Evolutionary conservation across 2,113 vertebrate species (phyloP).

Genomic region (Syngnathus typhle): DNA sequence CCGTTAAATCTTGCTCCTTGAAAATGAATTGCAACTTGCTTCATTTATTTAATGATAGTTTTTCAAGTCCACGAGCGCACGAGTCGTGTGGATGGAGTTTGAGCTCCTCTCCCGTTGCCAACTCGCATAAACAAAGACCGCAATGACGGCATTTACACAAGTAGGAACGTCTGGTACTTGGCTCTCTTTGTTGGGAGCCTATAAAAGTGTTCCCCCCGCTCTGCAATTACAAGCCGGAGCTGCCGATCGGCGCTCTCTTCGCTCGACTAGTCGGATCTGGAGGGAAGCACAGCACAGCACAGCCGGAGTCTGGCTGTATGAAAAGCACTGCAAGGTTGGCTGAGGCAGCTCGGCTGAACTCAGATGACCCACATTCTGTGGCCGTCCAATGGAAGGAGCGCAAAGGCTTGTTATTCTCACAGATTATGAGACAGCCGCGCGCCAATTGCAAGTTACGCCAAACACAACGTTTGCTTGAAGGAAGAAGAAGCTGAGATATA

Average conservation of each 20-base stretch:
- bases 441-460: conserved; percentile 33
- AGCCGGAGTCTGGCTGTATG: conserved; percentile 67
- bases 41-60: conserved; percentile 11
- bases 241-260: conserved; percentile 57
- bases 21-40: not conserved
- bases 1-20: not conserved
- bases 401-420: conserved; percentile 47
- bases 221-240: conserved; percentile 44
- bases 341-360: conserved; percentile 70
- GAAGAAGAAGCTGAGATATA: conserved; percentile 35
- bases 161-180: conserved; percentile 13
- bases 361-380: conserved; percentile 71
- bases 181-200: conserved; percentile 58
- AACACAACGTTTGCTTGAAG: conserved; percentile 34
- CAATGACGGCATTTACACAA: conserved; percentile 15
- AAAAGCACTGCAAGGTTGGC: conserved; percentile 72
- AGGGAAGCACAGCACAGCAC: conserved; percentile 36
- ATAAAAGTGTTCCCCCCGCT: conserved; percentile 59
- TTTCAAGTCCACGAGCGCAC: conserved; percentile 1
- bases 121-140: conserved; percentile 32
- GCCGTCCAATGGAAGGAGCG: conserved; percentile 52
- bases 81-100: conserved; percentile 21
- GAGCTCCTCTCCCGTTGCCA: conserved; percentile 33
- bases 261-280: conserved; percentile 63
- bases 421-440: conserved; percentile 44